Evolutionary conservation across 2,888 invertebrate genomes (phyloP).

Genomic region (Tetragonula carbonaria): DNA sequence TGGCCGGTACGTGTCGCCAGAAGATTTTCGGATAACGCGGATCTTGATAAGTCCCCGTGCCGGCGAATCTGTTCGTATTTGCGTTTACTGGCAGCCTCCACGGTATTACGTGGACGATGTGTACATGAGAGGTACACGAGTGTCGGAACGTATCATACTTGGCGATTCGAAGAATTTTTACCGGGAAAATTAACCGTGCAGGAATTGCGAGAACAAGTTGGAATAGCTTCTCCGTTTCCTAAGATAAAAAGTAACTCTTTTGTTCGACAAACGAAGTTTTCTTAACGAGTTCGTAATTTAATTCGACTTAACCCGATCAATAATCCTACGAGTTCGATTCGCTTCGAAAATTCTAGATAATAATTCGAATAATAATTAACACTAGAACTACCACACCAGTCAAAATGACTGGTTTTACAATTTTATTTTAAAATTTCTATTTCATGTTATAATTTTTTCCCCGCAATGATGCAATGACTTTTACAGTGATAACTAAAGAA

Average conservation of each 20-base stretch:
- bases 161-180: background rate
- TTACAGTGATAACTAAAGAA: too few relatives aligned
- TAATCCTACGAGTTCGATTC: too few relatives aligned
- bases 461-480: too few relatives aligned
- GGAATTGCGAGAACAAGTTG: background rate
- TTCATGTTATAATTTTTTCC: too few relatives aligned
- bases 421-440: too few relatives aligned
- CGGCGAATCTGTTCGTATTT: constrained; percentile 23
- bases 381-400: too few relatives aligned
- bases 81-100: constrained; percentile 2
- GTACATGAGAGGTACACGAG: too few relatives aligned
- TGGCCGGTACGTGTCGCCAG: constrained; percentile 25
- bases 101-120: background rate
- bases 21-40: constrained; percentile 56
- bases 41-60: constrained; percentile 32
- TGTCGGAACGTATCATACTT: background rate
- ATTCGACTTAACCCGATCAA: background rate
- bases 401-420: too few relatives aligned
- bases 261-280: background rate
- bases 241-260: too few relatives aligned
- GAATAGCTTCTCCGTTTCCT: too few relatives aligned
- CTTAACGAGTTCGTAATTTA: background rate
- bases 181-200: background rate
- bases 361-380: too few relatives aligned
- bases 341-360: too few relatives aligned